These are phyloP conservation scores for Chrysina gloriosa DNA, from an alignment of 2,888 invertebrate species.

Conservation along the genomic window DNA sequence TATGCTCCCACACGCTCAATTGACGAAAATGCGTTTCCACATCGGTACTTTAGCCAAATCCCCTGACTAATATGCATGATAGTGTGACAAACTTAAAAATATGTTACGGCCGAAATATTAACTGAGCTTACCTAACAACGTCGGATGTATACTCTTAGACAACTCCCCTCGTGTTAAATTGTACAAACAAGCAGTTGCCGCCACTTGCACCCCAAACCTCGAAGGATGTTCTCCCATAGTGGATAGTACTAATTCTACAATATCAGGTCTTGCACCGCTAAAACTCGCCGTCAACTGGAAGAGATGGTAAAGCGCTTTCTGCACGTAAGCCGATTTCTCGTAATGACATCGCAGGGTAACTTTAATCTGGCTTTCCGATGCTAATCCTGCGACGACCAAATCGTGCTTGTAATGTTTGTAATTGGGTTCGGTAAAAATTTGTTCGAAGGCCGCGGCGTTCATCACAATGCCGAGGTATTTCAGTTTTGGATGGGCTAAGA, in stretches of 20 bases:
- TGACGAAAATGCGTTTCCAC: too few relatives aligned
- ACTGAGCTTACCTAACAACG: slow-evolving; percentile 64
- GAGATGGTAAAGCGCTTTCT: slow-evolving; percentile 75
- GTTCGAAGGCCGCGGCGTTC: slow-evolving; percentile 57
- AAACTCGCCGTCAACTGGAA: slow-evolving; percentile 66
- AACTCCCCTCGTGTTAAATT: slow-evolving; percentile 76
- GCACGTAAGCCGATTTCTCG: slow-evolving; percentile 71
- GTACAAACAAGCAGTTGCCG: slow-evolving; percentile 80
- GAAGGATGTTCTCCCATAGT: slow-evolving; percentile 66
- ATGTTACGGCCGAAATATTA: too few relatives aligned
- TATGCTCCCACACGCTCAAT: too few relatives aligned
- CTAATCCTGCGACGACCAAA: slow-evolving; percentile 55
- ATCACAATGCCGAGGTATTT: slow-evolving; percentile 61
- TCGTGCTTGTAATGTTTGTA: slow-evolving; percentile 51
- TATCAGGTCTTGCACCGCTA: slow-evolving; percentile 70
- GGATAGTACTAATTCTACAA: slow-evolving; percentile 71
- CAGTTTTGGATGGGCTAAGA: slow-evolving; percentile 57
- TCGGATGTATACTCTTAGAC: slow-evolving; percentile 73
- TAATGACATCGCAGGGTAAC: slow-evolving; percentile 71
- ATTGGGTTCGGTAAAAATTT: slow-evolving; percentile 53
- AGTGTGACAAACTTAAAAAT: not conserved
- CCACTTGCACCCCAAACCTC: slow-evolving; percentile 77
- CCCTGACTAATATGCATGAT: too few relatives aligned
- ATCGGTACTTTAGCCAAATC: too few relatives aligned
- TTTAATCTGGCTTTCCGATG: slow-evolving; percentile 60